These are phyloP conservation scores for Drosophila incognita DNA, from an alignment of 2,888 invertebrate genomes.

Conservation along the genomic window DNA sequence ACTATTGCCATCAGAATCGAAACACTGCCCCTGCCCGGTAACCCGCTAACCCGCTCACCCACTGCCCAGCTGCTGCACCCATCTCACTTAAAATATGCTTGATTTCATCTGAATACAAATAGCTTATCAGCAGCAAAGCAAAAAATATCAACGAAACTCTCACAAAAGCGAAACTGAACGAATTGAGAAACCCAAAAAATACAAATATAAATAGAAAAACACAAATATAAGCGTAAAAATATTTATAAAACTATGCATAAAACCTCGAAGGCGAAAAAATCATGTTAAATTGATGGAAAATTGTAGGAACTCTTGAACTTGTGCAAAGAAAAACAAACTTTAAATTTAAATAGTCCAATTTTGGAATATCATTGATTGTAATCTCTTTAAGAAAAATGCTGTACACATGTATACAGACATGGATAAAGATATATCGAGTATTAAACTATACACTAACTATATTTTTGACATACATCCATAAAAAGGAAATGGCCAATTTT, in stretches of 20 bases:
- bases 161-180: neutral
- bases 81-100: slow-evolving; percentile 37
- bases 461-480: neutral
- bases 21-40: neutral
- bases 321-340: neutral
- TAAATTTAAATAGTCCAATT: neutral
- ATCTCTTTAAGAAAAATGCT: neutral
- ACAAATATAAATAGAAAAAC: neutral
- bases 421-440: neutral
- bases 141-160: neutral
- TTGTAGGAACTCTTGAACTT: neutral
- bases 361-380: too few species aligned
- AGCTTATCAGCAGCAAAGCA: slow-evolving; percentile 56
- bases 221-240: neutral
- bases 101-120: slow-evolving; percentile 74
- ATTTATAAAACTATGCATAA: slow-evolving; percentile 17
- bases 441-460: neutral
- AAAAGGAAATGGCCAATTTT: neutral
- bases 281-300: slow-evolving; percentile 3
- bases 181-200: neutral
- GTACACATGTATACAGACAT: too few species aligned
- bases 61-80: neutral
- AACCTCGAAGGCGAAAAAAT: neutral
- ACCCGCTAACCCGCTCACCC: neutral
- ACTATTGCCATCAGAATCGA: slow-evolving; percentile 9